Base-by-base conservation (phyloP, 2,113 vertebrate species). In the Pterophyllum scalare region DNA sequence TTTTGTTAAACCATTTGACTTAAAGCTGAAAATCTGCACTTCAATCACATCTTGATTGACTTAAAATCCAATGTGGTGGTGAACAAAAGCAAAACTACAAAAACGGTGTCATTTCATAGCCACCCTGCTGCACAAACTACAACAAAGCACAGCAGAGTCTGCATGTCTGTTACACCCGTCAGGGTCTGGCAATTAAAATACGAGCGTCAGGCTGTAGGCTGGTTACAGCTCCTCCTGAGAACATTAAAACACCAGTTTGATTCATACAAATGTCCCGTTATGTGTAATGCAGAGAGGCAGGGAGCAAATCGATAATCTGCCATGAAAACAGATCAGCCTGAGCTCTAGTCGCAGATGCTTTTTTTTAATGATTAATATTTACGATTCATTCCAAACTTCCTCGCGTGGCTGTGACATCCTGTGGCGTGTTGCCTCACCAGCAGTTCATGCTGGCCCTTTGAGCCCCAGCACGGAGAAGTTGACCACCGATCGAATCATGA, bases 401-500 rank as follows among this genome's bases (percentile, higher is more conserved):
- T 54, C 49, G 6, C 7, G 19, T 20, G 46, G 46, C 49, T 52
- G 5, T 58, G 22, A 58, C n/a, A 12, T n/a, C 56, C 4, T 3
- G 33, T 2, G 13, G 4, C 4, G 14, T 26, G 19, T 26, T 17
- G n/a, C 58, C 93, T 74, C 87, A 96, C 94, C 89, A 91, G 80
- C 56, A 97, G 91, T 13, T 94, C 85, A 28, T 83, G 60, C 65
- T 96, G 93, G 46, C 94, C 92, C 64, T 93, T 70, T 0, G 91
- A 52, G 0, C 90, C 90, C 85, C 10, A 95, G 92, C 26, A 97
- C 90, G 0, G 75, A 81, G 94, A 97, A 97, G 95, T 97, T 97
- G 91, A 96, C 87, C 79, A 96, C 2, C 0, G 97, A 97, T 8
- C 96, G 95, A 1, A 96, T 86, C 95, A 97, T 95, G 81, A 97